Percentiles rank a stretch among this genome's conserved stretches.
Evolutionary conservation across 1,140 invertebrate genomes (phyloP).

Genomic region (Adelges cooleyi): DNA sequence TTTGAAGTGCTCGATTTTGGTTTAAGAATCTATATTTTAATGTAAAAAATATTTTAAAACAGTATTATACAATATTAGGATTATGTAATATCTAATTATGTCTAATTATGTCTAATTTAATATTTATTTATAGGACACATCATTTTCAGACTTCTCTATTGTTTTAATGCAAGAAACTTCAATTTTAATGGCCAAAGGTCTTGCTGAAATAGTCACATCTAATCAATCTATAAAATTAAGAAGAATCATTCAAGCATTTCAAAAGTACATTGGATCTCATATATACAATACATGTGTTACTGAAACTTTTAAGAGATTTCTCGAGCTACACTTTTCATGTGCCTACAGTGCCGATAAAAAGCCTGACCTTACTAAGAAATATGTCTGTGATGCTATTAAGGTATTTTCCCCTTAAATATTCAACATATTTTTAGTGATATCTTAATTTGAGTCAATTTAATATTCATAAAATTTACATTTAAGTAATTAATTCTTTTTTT

Average conservation of each 20-base stretch:
- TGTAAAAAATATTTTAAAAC: too few species aligned
- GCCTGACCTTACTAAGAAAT: conserved; percentile 16
- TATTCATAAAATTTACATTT: too few species aligned
- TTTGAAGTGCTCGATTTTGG: too few species aligned
- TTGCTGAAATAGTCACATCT: conserved; percentile 10
- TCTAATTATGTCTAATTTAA: too few species aligned
- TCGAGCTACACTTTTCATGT: conserved; percentile 17
- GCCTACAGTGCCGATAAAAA: neutral
- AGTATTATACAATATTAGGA: too few species aligned
- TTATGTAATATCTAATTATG: too few species aligned
- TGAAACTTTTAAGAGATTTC: conserved; percentile 9
- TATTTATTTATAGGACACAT: conserved; percentile 11
- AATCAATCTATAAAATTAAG: conserved; percentile 9
- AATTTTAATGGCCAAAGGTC: conserved; percentile 12
- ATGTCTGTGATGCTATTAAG: conserved; percentile 18
- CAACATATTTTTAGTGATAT: too few species aligned
- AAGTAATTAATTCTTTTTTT: neutral
- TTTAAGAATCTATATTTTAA: too few species aligned
- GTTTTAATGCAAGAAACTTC: conserved; percentile 23
- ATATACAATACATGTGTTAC: conserved; percentile 11
- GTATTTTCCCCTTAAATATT: too few species aligned
- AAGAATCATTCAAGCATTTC: conserved; percentile 22
- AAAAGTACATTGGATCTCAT: conserved; percentile 23
- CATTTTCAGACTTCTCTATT: conserved; percentile 15
- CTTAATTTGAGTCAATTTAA: too few species aligned